A percentile compares a stretch with the other conserved stretches of the same genome.
These are phyloP conservation scores for Drosophila monieri DNA, from an alignment of 2,888 invertebrate genomes.

Conservation along the genomic window DNA sequence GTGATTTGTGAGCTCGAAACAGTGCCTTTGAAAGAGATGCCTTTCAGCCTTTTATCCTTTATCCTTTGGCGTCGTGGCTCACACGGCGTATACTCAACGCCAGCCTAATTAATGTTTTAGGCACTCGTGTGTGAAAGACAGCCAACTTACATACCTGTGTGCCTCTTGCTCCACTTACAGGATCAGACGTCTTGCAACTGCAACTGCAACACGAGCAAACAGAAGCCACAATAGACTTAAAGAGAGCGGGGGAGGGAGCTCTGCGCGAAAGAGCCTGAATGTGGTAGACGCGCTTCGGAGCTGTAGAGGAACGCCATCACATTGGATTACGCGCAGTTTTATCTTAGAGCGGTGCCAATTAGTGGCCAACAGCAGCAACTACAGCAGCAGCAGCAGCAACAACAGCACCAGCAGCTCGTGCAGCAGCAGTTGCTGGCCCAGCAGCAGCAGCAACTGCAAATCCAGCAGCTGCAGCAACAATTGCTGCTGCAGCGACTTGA, in stretches of 20 bases:
- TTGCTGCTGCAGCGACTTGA: slow-evolving; percentile 74
- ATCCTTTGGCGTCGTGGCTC: slow-evolving; percentile 1
- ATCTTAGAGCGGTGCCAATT: slow-evolving; percentile 84
- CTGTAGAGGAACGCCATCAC: slow-evolving; percentile 77
- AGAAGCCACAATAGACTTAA: slow-evolving; percentile 14
- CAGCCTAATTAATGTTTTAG: slow-evolving; percentile 64
- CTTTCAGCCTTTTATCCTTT: background rate
- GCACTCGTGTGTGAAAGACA: slow-evolving; percentile 37
- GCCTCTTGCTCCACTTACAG: slow-evolving; percentile 62
- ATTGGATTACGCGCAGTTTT: slow-evolving; percentile 84
- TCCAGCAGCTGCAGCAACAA: slow-evolving; percentile 75
- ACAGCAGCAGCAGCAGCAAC: slow-evolving; percentile 64
- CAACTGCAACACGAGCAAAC: slow-evolving; percentile 15
- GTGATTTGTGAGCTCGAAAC: slow-evolving; percentile 3
- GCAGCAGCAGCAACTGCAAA: slow-evolving; percentile 78
- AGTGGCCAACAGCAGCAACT: slow-evolving; percentile 82
- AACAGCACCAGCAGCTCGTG: slow-evolving; percentile 70
- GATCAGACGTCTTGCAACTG: slow-evolving; percentile 29
- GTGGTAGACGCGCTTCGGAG: slow-evolving; percentile 64
- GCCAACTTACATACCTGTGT: slow-evolving; percentile 28
- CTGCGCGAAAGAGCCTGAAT: slow-evolving; percentile 22
- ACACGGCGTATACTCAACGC: slow-evolving; percentile 46
- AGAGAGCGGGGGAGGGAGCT: slow-evolving; percentile 37
- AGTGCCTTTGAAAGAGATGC: slow-evolving; percentile 1
- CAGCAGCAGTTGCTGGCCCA: slow-evolving; percentile 77